Conservation (phyloP, 1,140 invertebrate species). For the Yoshiicerus persimilis region DNA sequence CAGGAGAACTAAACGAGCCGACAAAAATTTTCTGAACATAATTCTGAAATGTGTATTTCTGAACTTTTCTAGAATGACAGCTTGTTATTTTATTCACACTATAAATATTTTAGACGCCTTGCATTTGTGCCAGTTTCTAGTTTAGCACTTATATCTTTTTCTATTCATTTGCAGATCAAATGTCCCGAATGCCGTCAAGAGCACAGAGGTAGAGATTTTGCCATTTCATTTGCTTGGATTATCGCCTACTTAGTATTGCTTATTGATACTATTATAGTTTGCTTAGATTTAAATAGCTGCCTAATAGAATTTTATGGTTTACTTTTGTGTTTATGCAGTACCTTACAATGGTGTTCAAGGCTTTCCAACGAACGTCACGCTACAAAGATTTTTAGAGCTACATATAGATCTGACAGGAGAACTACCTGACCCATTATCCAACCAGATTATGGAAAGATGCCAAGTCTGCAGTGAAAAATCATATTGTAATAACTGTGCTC, state of each 20-base stretch:
- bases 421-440: constrained; percentile 81
- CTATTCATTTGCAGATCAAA: constrained; percentile 71
- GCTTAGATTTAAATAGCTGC: neutral
- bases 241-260: neutral
- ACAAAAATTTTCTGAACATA: neutral
- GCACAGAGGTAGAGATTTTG: constrained; percentile 63
- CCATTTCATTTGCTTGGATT: neutral
- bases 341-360: constrained; percentile 94
- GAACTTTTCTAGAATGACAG: neutral
- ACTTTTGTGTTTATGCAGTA: constrained; percentile 58
- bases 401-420: constrained; percentile 86
- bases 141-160: neutral
- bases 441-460: constrained; percentile 59
- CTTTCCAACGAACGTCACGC: constrained; percentile 93
- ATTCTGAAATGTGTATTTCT: neutral
- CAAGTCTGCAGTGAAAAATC: constrained; percentile 90
- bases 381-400: constrained; percentile 91
- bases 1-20: neutral
- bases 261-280: neutral
- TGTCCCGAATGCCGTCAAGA: constrained; percentile 98
- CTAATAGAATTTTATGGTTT: neutral
- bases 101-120: neutral
- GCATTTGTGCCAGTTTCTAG: neutral
- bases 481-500: constrained; percentile 81
- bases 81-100: neutral